These are phyloP conservation scores for Cheilosia pagana DNA, from an alignment of 2,888 invertebrate genomes.

Conservation along the genomic window DNA sequence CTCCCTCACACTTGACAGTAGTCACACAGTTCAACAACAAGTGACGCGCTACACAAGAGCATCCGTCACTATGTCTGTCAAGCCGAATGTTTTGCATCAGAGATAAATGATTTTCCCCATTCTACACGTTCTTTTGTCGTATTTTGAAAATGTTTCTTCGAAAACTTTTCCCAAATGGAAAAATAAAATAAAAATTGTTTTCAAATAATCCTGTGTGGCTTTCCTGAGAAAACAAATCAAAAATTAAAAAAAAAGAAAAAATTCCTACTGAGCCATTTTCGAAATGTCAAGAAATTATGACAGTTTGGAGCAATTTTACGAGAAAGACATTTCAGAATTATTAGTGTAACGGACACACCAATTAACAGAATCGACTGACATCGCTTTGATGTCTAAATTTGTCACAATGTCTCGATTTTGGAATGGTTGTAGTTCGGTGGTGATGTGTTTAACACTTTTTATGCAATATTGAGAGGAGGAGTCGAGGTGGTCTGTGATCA, in stretches of 20 bases:
- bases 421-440: slow-evolving; percentile 11
- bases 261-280: slow-evolving; percentile 10
- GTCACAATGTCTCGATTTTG: slow-evolving; percentile 30
- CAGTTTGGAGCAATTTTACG: slow-evolving; percentile 77
- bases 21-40: slow-evolving; percentile 51
- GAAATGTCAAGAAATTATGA: slow-evolving; percentile 81
- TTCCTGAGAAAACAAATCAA: slow-evolving; percentile 63
- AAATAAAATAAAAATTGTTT: slow-evolving; percentile 46
- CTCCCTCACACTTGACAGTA: slow-evolving; percentile 49
- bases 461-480: neutral
- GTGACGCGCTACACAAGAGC: slow-evolving; percentile 61
- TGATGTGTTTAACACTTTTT: neutral
- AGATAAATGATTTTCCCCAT: slow-evolving; percentile 21
- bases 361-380: slow-evolving; percentile 79
- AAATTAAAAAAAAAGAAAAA: neutral
- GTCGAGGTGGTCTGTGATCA: slow-evolving; percentile 11
- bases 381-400: slow-evolving; percentile 78
- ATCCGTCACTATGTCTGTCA: slow-evolving; percentile 72
- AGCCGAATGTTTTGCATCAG: slow-evolving; percentile 71
- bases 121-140: slow-evolving; percentile 24
- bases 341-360: slow-evolving; percentile 78
- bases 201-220: slow-evolving; percentile 67
- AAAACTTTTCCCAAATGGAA: slow-evolving; percentile 49
- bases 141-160: slow-evolving; percentile 31
- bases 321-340: slow-evolving; percentile 59